phyloP scores from a whole-genome alignment of 1,140 invertebrate species.

The Brachionus paranguensis region DNA sequence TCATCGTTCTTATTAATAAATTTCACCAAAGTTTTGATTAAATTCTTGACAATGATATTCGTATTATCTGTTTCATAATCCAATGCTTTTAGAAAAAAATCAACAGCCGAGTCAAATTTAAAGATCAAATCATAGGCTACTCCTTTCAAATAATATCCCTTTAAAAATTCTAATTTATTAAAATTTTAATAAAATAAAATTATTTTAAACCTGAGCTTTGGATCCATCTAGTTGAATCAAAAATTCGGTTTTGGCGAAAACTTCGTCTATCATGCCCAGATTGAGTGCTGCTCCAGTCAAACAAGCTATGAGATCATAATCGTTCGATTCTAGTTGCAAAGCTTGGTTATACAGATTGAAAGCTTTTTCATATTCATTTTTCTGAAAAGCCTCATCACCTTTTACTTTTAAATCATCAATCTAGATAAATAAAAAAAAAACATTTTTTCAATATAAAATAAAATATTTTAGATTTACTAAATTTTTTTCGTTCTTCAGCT shows the following conservation, averaged over 20 bases:
- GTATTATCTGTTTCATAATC: background rate
- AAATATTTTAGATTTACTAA: background rate
- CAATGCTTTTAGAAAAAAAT: background rate
- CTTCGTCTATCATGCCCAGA: constrained; percentile 3
- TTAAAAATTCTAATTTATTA: background rate
- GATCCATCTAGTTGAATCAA: background rate
- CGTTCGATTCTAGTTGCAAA: background rate
- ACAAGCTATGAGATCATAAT: constrained; percentile 21
- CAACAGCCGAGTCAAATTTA: background rate
- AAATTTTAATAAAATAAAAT: too few species aligned
- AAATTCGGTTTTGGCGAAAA: background rate
- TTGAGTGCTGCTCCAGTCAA: background rate
- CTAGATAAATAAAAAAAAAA: background rate
- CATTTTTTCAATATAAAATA: background rate
- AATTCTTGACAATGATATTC: constrained; percentile 15
- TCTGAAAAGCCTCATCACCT: background rate
- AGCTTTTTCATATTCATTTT: constrained; percentile 1
- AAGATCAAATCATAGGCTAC: background rate
- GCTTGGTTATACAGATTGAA: constrained; percentile 4
- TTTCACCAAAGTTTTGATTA: constrained; percentile 7
- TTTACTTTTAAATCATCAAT: background rate
- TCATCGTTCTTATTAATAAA: background rate
- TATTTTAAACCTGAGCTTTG: background rate
- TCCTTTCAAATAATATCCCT: constrained; percentile 30
- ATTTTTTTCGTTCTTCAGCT: background rate